Evolutionary conservation across 1,140 invertebrate species (phyloP).

Genomic region (Sogatella furcifera): DNA sequence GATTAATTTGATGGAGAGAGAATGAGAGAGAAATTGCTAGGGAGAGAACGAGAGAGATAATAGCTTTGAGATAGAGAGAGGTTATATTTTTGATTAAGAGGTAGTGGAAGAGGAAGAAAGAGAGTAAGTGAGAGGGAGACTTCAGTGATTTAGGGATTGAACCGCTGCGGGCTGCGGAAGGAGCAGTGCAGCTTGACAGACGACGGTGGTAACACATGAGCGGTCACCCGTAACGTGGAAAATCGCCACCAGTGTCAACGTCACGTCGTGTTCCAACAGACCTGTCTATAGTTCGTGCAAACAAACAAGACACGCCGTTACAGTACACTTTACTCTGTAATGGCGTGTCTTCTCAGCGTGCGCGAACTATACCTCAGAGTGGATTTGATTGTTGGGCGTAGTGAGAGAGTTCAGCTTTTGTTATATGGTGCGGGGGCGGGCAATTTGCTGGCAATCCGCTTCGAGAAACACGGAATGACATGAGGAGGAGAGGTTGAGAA

Average conservation of each 20-base stretch:
- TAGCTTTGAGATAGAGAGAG: neutral
- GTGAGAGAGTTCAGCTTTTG: neutral
- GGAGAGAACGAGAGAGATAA: neutral
- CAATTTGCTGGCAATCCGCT: too few species aligned
- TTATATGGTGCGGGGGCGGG: too few species aligned
- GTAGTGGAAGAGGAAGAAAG: neutral
- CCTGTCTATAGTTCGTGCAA: too few species aligned
- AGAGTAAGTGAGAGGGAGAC: neutral
- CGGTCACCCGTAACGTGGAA: neutral
- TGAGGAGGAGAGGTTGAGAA: too few species aligned
- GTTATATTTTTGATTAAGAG: too few species aligned
- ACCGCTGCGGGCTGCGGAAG: neutral
- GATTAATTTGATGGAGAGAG: too few species aligned
- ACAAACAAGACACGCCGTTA: too few species aligned
- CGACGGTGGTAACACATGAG: neutral
- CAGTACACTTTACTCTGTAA: too few species aligned
- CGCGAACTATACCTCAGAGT: conserved; percentile 9
- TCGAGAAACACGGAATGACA: too few species aligned
- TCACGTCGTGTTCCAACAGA: neutral
- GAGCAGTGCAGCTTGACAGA: neutral
- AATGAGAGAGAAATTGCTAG: too few species aligned
- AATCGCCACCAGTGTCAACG: neutral
- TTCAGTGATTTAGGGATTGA: too few species aligned
- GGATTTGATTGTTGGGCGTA: conserved; percentile 6
- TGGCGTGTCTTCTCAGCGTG: too few species aligned